Evolutionary conservation across 2,888 invertebrate species (phyloP).

Genomic region (Amiota communis): DNA sequence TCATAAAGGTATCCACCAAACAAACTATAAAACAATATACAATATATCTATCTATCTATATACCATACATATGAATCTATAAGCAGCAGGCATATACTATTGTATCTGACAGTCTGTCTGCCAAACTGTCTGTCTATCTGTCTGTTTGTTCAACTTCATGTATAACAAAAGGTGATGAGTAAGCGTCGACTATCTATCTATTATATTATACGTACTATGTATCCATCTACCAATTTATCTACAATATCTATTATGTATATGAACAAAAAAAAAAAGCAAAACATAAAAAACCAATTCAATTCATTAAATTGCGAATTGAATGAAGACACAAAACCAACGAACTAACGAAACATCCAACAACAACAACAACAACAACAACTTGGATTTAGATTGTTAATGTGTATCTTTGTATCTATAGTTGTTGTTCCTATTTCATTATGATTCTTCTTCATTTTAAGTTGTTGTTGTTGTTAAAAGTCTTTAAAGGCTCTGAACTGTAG

Average conservation of each 20-base stretch:
- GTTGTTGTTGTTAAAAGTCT: neutral
- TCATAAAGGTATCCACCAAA: neutral
- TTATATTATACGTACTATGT: no score
- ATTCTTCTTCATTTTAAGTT: slow-evolving; percentile 13
- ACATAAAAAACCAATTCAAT: neutral
- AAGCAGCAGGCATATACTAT: neutral
- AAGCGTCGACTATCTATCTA: slow-evolving; percentile 46
- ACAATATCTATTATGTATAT: neutral
- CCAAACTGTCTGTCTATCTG: neutral
- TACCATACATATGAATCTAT: neutral
- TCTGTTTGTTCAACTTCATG: slow-evolving; percentile 10
- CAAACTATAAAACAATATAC: no score
- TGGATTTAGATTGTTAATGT: neutral
- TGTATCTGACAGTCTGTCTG: slow-evolving; percentile 6
- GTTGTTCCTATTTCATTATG: neutral
- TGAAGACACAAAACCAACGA: neutral
- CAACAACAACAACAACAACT: no score
- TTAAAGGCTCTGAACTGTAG: slow-evolving; percentile 6
- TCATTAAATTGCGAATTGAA: slow-evolving; percentile 31
- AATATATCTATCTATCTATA: neutral
- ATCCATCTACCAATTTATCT: no score
- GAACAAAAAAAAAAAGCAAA: neutral
- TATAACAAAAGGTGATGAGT: slow-evolving; percentile 51
- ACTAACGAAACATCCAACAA: no score
- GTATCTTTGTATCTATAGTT: neutral